A percentile compares a stretch with the other conserved stretches of the same genome.
phyloP scores from a whole-genome alignment of 2,113 vertebrate species.

The Clarias batrachus region DNA sequence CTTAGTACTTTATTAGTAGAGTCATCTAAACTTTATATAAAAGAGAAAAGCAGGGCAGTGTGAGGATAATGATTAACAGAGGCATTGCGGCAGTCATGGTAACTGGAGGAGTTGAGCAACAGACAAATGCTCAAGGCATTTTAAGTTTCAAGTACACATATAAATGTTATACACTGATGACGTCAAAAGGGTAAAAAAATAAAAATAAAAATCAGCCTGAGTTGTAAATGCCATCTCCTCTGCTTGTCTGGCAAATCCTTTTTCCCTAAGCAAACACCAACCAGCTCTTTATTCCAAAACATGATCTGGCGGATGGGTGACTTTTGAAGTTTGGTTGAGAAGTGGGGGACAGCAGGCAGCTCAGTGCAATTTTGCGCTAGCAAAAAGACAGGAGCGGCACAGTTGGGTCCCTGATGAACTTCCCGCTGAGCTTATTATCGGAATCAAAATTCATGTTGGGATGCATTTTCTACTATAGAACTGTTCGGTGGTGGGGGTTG shows the following conservation, averaged over 20 bases:
- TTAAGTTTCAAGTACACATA: conserved; percentile 27
- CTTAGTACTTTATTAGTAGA: neutral
- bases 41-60: neutral
- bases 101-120: conserved; percentile 11
- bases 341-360: conserved; percentile 41
- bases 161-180: conserved; percentile 26
- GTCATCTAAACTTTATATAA: neutral
- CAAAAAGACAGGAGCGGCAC: conserved; percentile 28
- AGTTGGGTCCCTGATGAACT: conserved; percentile 46
- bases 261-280: conserved; percentile 27
- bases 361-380: conserved; percentile 39
- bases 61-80: neutral
- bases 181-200: conserved; percentile 15
- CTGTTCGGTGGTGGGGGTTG: conserved; percentile 9
- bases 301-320: conserved; percentile 38
- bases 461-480: conserved; percentile 30
- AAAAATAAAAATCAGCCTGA: conserved; percentile 12
- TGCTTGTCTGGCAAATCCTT: conserved; percentile 37
- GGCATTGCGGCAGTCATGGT: conserved; percentile 9
- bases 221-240: conserved; percentile 43
- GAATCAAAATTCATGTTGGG: conserved; percentile 52
- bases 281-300: conserved; percentile 42
- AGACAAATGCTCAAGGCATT: neutral
- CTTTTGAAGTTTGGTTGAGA: conserved; percentile 52
- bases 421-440: conserved; percentile 45